Evolutionary conservation across 53 echinoderm and acorn worm genomes (phyloP).

Genomic region (Patiria pectinifera): DNA sequence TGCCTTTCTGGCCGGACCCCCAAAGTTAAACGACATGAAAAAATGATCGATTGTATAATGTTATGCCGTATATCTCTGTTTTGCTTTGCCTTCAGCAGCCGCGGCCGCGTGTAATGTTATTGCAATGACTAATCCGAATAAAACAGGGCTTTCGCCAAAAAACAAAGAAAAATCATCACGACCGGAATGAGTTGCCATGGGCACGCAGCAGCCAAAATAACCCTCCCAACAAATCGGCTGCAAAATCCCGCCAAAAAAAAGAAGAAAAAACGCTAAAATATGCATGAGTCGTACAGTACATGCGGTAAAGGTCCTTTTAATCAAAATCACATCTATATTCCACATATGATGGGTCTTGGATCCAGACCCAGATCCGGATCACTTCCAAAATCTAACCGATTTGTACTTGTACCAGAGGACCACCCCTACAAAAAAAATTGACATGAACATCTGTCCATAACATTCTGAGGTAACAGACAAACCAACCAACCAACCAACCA

Average conservation of each 20-base stretch:
- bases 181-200: neutral
- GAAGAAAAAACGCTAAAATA: neutral
- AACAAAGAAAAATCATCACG: neutral
- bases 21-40: neutral
- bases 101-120: slow-evolving; percentile 36
- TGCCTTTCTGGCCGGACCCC: neutral
- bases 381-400: no score
- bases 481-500: no score
- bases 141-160: neutral
- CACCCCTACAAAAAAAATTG: no score
- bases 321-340: no score
- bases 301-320: neutral
- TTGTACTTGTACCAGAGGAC: no score
- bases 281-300: neutral
- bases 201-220: neutral
- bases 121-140: slow-evolving; percentile 19
- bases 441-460: no score
- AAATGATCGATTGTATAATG: slow-evolving; percentile 37
- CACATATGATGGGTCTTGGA: no score
- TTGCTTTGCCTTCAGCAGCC: neutral
- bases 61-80: neutral
- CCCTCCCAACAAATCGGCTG: neutral
- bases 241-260: neutral
- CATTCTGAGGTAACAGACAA: no score
- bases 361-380: no score